A percentile compares a stretch with the other conserved stretches of the same genome.
Evolutionary conservation across 2,797 vertebrate genomes (phyloP).

Genomic region (Sebastes itinus): DNA sequence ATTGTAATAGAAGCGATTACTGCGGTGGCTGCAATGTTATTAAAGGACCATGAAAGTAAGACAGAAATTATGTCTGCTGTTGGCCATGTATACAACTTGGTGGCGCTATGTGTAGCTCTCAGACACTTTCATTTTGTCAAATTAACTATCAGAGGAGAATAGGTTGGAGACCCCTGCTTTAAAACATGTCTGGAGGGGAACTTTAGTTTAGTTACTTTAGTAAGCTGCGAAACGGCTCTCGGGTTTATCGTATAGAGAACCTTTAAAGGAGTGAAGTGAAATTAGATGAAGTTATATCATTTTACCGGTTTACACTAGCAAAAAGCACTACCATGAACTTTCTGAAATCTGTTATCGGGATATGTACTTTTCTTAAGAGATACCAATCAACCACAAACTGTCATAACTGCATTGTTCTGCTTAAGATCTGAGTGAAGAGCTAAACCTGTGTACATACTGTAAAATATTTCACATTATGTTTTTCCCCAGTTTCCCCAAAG

Average conservation of each 20-base stretch:
- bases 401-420: background rate
- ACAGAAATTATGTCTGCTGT: no score
- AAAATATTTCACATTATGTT: background rate
- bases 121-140: no score
- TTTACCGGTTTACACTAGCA: background rate
- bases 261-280: background rate
- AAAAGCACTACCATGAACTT: background rate
- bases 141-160: no score
- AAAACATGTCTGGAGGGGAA: no score
- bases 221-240: no score
- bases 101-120: no score
- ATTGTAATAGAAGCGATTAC: no score
- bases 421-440: background rate
- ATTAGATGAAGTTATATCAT: background rate
- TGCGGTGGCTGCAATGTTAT: no score
- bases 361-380: background rate
- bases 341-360: background rate
- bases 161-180: no score
- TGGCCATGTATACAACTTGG: no score
- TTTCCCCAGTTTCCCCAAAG: background rate
- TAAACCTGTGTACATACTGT: background rate
- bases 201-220: no score
- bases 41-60: no score
- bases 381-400: background rate
- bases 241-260: background rate